Evolutionary conservation across 2,888 invertebrate species (phyloP).

Genomic region (Macroteleia sp.): DNA sequence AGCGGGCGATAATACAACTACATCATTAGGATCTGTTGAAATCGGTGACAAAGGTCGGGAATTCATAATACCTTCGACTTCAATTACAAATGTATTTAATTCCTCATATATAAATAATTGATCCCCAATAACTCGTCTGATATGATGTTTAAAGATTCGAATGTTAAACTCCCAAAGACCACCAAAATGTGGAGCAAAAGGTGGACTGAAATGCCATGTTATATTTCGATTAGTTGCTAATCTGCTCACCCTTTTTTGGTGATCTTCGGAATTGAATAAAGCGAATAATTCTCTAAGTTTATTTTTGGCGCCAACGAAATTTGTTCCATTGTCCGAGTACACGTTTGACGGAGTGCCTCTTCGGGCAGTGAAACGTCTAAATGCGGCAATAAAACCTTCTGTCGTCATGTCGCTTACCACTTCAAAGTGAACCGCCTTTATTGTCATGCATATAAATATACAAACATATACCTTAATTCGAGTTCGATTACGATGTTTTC

Average conservation of each 20-base stretch:
- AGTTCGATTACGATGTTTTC: slow-evolving; percentile 44
- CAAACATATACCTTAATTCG: slow-evolving; percentile 62
- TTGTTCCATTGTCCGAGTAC: not conserved
- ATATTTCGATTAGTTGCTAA: not conserved
- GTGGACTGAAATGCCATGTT: not conserved
- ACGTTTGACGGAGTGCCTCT: not conserved
- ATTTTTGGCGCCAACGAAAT: not conserved
- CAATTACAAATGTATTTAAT: slow-evolving; percentile 39
- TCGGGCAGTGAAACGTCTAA: not conserved
- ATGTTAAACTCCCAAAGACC: too few relatives aligned
- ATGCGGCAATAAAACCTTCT: slow-evolving; percentile 10
- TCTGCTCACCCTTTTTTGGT: not conserved
- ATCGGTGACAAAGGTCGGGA: too few relatives aligned
- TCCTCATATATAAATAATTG: slow-evolving; percentile 53
- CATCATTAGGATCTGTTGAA: too few relatives aligned
- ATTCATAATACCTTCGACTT: slow-evolving; percentile 66
- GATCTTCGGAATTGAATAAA: not conserved
- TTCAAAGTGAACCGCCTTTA: slow-evolving; percentile 13
- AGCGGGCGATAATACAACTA: not conserved
- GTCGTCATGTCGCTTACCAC: slow-evolving; percentile 17
- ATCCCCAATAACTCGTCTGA: too few relatives aligned
- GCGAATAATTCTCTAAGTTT: not conserved
- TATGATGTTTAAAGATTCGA: too few relatives aligned
- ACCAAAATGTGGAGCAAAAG: slow-evolving; percentile 67
- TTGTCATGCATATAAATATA: slow-evolving; percentile 12